These are phyloP conservation scores for Nipponia nippon DNA, from an alignment of 2,113 vertebrate genomes.

Conservation along the genomic window DNA sequence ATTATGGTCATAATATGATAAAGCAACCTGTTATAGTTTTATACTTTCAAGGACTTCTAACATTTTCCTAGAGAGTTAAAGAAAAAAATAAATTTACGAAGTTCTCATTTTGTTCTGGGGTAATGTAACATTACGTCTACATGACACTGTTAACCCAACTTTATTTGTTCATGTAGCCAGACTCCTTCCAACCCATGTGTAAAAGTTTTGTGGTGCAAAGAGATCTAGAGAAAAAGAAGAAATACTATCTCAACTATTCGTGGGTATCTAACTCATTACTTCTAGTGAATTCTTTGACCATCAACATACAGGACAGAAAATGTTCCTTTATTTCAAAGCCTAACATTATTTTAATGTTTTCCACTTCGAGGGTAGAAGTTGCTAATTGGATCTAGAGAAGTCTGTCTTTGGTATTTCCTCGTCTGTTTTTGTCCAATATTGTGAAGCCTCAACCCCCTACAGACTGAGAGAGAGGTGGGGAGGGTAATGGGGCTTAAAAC, in stretches of 20 bases:
- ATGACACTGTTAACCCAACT: background rate
- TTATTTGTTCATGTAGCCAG: background rate
- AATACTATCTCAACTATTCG: background rate
- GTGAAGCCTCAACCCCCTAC: background rate
- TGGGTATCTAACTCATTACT: background rate
- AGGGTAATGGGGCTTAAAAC: constrained; percentile 28
- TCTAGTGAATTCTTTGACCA: background rate
- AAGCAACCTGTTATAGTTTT: background rate
- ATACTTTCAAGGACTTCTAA: background rate
- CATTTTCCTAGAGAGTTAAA: background rate
- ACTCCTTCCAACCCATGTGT: background rate
- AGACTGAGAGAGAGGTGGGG: background rate
- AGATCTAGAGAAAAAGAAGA: background rate
- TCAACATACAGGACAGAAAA: background rate
- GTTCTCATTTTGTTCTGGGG: background rate
- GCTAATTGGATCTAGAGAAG: background rate
- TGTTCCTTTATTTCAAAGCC: background rate
- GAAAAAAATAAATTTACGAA: background rate
- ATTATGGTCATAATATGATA: background rate
- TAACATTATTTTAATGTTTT: constrained; percentile 20
- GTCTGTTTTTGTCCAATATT: background rate
- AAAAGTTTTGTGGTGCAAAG: background rate
- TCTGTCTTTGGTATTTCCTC: background rate
- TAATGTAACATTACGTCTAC: background rate
- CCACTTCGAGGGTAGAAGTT: background rate